Evolutionary conservation across 2,888 invertebrate species (phyloP), one percentile per base, ranked within the genome.

Genomic region (Pomacea canaliculata): DNA sequence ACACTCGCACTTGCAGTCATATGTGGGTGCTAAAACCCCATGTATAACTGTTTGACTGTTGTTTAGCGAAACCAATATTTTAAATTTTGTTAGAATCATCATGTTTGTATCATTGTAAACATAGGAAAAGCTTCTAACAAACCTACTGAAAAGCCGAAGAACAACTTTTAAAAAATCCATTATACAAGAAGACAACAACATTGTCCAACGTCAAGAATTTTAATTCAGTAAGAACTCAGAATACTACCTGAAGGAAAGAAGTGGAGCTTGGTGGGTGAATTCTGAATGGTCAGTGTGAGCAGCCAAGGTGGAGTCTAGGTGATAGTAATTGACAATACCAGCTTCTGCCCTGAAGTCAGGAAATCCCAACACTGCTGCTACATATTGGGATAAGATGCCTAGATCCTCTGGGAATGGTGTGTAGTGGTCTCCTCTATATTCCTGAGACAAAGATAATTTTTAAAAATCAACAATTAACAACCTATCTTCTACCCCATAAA

Each of bases 201-300:
- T 13, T 1, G 51, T 51, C 51, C 8, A 51, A 51, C 13, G 51
- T 13, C 13, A 51, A 51, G 8, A 51, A 10, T 51, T 51, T 51
- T 51, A 51, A 13, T 8, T 51, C 51, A 51, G 13, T 13, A 51
- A 13, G 13, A 51, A 51, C 13, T 51, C 13, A 51, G 9, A 51
- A 10, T 51, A 10, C 18, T n/a, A 95, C 96, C 96, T 96, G 84
- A 96, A 93, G 0, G 99, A 99, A 86, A 99, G 94, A 59, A 99
- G 91, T 0, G 99, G 99, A 7, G 97, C 97, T 51, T 93, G 92
- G 69, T 94, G 92, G 91, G 96, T 95, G 1, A 94, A 91, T 92
- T 99, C 98, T 0, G 98, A 98, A 88, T 96, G 95, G 91, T 99
- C 99, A 0, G 96, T 96, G 89, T 99, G 99, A 0, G 97, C 96